Conservation (phyloP, 2,797 vertebrate genomes). For the Bovichtus variegatus region DNA sequence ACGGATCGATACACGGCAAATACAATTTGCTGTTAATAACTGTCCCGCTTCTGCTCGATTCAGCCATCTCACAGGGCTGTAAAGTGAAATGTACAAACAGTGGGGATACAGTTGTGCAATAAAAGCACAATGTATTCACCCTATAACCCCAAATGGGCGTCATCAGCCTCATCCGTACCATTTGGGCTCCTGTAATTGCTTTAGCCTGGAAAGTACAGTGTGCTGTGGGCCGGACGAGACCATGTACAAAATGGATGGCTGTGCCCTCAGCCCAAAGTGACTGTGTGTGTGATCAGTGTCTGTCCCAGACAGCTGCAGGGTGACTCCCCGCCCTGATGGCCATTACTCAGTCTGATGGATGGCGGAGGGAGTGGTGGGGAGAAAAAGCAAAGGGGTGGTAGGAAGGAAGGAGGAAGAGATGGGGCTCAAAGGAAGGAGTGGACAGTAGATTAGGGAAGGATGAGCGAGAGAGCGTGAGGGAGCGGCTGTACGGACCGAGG, state of each 20-base stretch:
- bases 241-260: slow-evolving; percentile 74
- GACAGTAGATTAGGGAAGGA: slow-evolving; percentile 65
- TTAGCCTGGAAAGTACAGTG: slow-evolving; percentile 49
- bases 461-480: slow-evolving; percentile 51
- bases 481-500: slow-evolving; percentile 39
- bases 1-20: slow-evolving; percentile 43
- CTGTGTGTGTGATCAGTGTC: slow-evolving; percentile 81
- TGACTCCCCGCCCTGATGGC: slow-evolving; percentile 78
- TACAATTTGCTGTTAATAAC: slow-evolving; percentile 34
- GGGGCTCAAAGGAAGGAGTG: slow-evolving; percentile 55
- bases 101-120: slow-evolving; percentile 10
- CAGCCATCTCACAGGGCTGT: background rate
- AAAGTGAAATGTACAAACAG: slow-evolving; percentile 28
- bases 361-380: slow-evolving; percentile 49
- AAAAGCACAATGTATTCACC: slow-evolving; percentile 30
- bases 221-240: slow-evolving; percentile 45
- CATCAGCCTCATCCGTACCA: slow-evolving; percentile 33
- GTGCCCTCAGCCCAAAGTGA: slow-evolving; percentile 74
- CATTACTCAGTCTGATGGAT: slow-evolving; percentile 83
- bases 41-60: slow-evolving; percentile 1
- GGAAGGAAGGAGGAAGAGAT: slow-evolving; percentile 46
- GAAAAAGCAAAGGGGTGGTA: slow-evolving; percentile 37
- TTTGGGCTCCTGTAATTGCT: slow-evolving; percentile 56
- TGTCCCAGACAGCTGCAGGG: slow-evolving; percentile 79
- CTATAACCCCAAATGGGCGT: slow-evolving; percentile 34